A percentile compares a stretch with the other conserved stretches of the same genome.
These are phyloP conservation scores for Drosophila tani DNA, from an alignment of 1,140 invertebrate species.

Conservation along the genomic window DNA sequence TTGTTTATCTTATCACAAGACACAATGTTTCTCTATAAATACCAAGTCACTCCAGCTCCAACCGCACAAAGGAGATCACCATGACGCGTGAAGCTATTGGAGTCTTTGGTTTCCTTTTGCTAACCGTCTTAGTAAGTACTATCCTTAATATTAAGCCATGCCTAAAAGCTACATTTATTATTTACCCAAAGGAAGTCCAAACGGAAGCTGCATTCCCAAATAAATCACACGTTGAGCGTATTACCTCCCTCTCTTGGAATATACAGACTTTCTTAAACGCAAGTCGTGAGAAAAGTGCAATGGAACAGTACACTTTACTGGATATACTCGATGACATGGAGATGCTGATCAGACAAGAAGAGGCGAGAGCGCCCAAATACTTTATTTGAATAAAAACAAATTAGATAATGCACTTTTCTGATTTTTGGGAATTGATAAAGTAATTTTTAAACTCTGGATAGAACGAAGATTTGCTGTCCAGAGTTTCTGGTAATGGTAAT, in stretches of 20 bases:
- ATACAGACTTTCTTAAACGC: neutral
- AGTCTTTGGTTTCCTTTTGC: neutral
- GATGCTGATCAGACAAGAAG: neutral
- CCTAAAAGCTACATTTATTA: no score
- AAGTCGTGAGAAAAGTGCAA: neutral
- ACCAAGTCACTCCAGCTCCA: neutral
- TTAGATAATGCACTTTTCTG: neutral
- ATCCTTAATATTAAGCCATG: neutral
- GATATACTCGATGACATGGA: neutral
- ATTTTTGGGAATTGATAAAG: neutral
- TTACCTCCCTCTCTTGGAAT: neutral
- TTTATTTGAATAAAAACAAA: neutral
- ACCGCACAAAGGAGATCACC: neutral
- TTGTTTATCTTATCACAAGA: constrained; percentile 1
- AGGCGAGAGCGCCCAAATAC: neutral
- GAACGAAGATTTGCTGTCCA: neutral
- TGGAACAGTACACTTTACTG: neutral
- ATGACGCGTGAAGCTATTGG: neutral
- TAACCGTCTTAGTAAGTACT: neutral
- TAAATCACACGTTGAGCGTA: neutral
- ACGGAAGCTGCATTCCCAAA: neutral
- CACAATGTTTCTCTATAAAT: constrained; percentile 1
- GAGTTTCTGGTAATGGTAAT: neutral
- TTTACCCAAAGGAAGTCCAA: neutral
- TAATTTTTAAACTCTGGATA: neutral